Evolutionary conservation across 2,797 vertebrate genomes (phyloP), one percentile per base, ranked within the genome.

Genomic region (Echiichthys vipera): DNA sequence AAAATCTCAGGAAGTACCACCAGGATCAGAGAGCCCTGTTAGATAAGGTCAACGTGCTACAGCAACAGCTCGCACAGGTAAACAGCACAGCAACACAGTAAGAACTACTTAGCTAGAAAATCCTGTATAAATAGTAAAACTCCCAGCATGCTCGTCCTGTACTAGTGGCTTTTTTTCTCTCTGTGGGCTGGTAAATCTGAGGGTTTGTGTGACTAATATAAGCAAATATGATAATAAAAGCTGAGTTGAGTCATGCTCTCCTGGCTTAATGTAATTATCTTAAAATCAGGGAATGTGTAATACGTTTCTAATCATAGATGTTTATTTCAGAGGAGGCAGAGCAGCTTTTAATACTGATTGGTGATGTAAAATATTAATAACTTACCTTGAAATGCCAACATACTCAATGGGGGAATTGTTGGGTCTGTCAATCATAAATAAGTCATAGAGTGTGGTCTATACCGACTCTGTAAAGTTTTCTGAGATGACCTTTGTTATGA

Each of bases 11-110:
- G 57, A 96, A 96, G 68, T 95, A 91, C 53, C 96, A 98, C 24
- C 95, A 97, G 83, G 98, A 99, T 69, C 96, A 99, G 65, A 94
- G 94, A 83, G 81, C 91, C 25, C 90, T 99, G 65, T 42, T 96
- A 43, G 97, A 99, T 68, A 95, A 95, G 59, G 95, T 99, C 78
- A 96, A 90, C 55, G 88, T 93, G 46, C 89, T 99, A 0, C 97
- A 99, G 54, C 92, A 97, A 5, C 97, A 99, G 42, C 91, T 99
- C 65, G 93, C 89, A 37, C 96, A 99, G 97, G 98, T 99, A 88
- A 37, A 46, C 32, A 14, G 63, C 1, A 34, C 30, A 47, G 17
- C 11, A 13, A 5, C 13, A 65, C 34, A 58, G 18, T 14, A 45
- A 15, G 9, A 43, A 24, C 5, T 24, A 4, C 29, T 24, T 15